Evolutionary conservation across 1,140 invertebrate species (phyloP).

Genomic region (Thaumatotibia leucotreta): DNA sequence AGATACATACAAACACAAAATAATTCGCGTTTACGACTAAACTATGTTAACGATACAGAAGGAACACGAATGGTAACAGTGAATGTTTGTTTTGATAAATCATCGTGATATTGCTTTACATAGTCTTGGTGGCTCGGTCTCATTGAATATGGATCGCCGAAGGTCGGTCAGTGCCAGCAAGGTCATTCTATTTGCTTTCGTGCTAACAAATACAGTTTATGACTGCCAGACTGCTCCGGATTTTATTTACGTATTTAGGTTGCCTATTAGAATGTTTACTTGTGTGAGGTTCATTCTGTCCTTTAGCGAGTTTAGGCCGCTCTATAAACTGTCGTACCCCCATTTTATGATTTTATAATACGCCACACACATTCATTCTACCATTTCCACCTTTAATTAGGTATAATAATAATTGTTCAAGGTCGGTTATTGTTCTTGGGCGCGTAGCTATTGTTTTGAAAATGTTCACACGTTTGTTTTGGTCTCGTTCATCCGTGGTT

Average conservation of each 20-base stretch:
- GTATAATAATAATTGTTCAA: not conserved
- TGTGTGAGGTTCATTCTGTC: too few relatives aligned
- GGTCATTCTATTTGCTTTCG: constrained; percentile 21
- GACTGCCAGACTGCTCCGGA: not conserved
- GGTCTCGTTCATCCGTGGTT: not conserved
- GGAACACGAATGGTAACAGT: not conserved
- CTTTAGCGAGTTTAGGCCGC: too few relatives aligned
- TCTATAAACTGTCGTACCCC: too few relatives aligned
- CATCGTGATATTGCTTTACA: constrained; percentile 7
- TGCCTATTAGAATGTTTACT: too few relatives aligned
- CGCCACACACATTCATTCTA: too few relatives aligned
- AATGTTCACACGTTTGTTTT: not conserved
- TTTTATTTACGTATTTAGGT: constrained; percentile 6
- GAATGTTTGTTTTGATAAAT: constrained; percentile 19
- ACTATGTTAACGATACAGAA: too few relatives aligned
- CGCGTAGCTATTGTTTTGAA: not conserved
- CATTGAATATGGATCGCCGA: constrained; percentile 39
- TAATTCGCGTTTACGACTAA: too few relatives aligned
- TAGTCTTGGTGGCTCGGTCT: constrained; percentile 17
- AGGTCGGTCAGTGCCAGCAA: constrained; percentile 43
- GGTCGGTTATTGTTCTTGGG: not conserved
- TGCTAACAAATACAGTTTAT: constrained; percentile 3
- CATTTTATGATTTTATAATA: too few relatives aligned
- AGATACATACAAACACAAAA: too few relatives aligned
- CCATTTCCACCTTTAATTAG: too few relatives aligned